Evolutionary conservation across 2,888 invertebrate species (phyloP).

Genomic region (Dynastes maya): DNA sequence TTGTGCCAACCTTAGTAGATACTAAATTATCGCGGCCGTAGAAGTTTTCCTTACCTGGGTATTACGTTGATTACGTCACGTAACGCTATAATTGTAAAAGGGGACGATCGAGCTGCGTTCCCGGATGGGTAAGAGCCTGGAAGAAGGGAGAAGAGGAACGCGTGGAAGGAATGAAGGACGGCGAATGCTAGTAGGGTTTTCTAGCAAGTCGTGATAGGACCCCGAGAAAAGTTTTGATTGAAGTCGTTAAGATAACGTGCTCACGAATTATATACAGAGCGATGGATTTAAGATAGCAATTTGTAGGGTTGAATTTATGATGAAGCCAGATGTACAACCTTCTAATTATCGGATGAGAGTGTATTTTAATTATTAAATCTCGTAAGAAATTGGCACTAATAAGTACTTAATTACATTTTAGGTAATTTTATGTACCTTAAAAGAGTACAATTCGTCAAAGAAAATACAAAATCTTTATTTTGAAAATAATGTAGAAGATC

Average conservation of each 20-base stretch:
- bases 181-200: not conserved
- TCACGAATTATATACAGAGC: not conserved
- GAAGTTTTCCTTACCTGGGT: conserved; percentile 23
- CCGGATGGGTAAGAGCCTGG: not conserved
- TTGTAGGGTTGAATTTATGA: too few species aligned
- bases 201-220: not conserved
- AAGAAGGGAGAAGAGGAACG: not conserved
- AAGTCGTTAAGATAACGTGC: conserved; percentile 29
- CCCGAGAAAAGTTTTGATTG: conserved; percentile 35
- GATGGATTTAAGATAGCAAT: too few species aligned
- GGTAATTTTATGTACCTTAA: too few species aligned
- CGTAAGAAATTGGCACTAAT: too few species aligned
- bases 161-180: not conserved
- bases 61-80: conserved; percentile 34
- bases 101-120: not conserved
- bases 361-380: too few species aligned
- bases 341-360: too few species aligned
- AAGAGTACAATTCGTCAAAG: too few species aligned
- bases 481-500: too few species aligned
- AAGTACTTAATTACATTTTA: too few species aligned
- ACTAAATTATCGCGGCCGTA: conserved; percentile 20
- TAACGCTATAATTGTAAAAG: conserved; percentile 5
- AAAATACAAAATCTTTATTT: too few species aligned
- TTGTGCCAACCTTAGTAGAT: conserved; percentile 6
- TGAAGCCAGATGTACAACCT: too few species aligned